phyloP scores from a whole-genome alignment of 2,888 invertebrate species.

The Euproctis similis region DNA sequence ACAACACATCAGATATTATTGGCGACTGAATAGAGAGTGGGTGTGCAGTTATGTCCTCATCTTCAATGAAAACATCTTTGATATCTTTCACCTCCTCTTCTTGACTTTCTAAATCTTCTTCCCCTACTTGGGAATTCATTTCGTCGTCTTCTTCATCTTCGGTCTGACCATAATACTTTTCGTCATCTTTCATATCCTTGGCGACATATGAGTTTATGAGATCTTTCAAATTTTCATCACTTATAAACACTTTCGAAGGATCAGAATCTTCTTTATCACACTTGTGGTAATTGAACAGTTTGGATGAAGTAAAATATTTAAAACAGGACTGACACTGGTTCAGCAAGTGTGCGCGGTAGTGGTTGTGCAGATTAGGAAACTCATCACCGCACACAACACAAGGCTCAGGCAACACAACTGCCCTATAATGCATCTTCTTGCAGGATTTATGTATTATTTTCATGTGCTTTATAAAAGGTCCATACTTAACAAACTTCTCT shows the following conservation, averaged over 20 bases:
- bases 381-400: slow-evolving; percentile 77
- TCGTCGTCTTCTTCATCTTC: slow-evolving; percentile 46
- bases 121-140: slow-evolving; percentile 6
- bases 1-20: slow-evolving; percentile 63
- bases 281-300: slow-evolving; percentile 45
- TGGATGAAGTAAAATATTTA: slow-evolving; percentile 62
- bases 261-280: slow-evolving; percentile 55
- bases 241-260: slow-evolving; percentile 52
- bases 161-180: slow-evolving; percentile 56
- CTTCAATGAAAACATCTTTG: slow-evolving; percentile 6
- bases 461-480: slow-evolving; percentile 64
- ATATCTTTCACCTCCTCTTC: slow-evolving; percentile 12
- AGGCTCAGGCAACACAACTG: slow-evolving; percentile 63
- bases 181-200: slow-evolving; percentile 55
- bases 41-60: slow-evolving; percentile 28
- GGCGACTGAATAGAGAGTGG: slow-evolving; percentile 51
- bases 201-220: slow-evolving; percentile 57
- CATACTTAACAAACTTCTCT: slow-evolving; percentile 62
- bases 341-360: slow-evolving; percentile 75
- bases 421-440: slow-evolving; percentile 61
- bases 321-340: slow-evolving; percentile 70
- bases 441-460: slow-evolving; percentile 48
- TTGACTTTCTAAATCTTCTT: slow-evolving; percentile 21
- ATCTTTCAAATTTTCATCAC: slow-evolving; percentile 42
- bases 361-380: slow-evolving; percentile 78